Evolutionary conservation across 2,888 invertebrate genomes (phyloP), one percentile per base, ranked within the genome.

Genomic region (Gymnosoma rotundatum): DNA sequence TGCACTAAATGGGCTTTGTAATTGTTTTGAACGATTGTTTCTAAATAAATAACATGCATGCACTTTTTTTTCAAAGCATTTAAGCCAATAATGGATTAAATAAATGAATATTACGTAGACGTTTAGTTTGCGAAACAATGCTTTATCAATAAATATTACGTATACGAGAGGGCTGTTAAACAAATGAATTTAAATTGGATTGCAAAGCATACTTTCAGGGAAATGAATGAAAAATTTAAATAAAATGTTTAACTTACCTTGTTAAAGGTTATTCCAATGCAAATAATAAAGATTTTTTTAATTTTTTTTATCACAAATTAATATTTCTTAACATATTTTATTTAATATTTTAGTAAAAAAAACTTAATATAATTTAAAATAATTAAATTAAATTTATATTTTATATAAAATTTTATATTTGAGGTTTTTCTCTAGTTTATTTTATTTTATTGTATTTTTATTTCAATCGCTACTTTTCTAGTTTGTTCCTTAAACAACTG

Each of bases 141-240:
- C 21, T 50, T 61, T 52, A 61, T 38, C 50, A 61, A 74, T 74
- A 45, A 48, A 67, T 61, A 61, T 80, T 66, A 67, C 66, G 21
- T 61, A 79, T 66, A 66, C 72, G 73, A 32, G 16, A 10, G 0
- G n/a, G 5, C 6, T 25, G 16, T 9, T 25, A 48, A 4, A 56
- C 2, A 16, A 1, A 9, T 48, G 1, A 14, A 14, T 58, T n/a
- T 16, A 6, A 16, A 54, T 9, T 25, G n/a, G 21, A 45, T 16
- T 21, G 0, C 20, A 38, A 25, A n/a, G 66, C 58, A 25, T 70
- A 58, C 21, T 66, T 72, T 66, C n/a, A 32, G 73, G 64, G 0
- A 12, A 12, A 1, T 16, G 52, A 14, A 10, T 6, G n/a, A 45
- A 8, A 25, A 42, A n/a, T 20, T 2, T 4, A n/a, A 56, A 45